These are phyloP conservation scores for Oenanthe melanoleuca DNA, from an alignment of 2,113 vertebrate genomes.

Conservation along the genomic window DNA sequence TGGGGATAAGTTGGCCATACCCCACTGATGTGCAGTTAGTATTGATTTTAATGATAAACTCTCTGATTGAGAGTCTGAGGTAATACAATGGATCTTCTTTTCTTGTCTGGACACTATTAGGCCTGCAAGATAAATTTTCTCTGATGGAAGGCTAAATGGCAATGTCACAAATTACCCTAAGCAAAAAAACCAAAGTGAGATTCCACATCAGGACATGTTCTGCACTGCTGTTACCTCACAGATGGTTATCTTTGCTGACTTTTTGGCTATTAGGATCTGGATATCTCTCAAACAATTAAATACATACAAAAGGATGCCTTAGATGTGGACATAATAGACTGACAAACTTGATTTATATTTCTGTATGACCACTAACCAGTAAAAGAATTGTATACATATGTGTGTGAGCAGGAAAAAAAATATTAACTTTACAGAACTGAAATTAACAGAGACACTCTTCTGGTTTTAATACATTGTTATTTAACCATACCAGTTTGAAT, in stretches of 20 bases:
- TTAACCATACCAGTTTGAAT: neutral
- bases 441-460: neutral
- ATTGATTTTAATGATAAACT: neutral
- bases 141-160: neutral
- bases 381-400: neutral
- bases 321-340: neutral
- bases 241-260: neutral
- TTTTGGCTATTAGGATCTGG: neutral
- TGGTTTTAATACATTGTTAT: neutral
- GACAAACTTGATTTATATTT: neutral
- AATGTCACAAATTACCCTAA: neutral
- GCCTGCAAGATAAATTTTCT: neutral
- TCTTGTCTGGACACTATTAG: neutral
- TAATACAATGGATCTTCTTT: neutral
- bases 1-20: neutral
- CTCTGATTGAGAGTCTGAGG: neutral
- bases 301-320: neutral
- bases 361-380: neutral
- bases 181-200: neutral
- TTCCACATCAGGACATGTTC: rapidly evolving
- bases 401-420: neutral
- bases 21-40: neutral
- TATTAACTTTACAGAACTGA: neutral
- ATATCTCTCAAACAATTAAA: neutral
- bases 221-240: neutral